Conservation (phyloP, 2,888 invertebrate genomes). For the Cosmia pyralina region DNA sequence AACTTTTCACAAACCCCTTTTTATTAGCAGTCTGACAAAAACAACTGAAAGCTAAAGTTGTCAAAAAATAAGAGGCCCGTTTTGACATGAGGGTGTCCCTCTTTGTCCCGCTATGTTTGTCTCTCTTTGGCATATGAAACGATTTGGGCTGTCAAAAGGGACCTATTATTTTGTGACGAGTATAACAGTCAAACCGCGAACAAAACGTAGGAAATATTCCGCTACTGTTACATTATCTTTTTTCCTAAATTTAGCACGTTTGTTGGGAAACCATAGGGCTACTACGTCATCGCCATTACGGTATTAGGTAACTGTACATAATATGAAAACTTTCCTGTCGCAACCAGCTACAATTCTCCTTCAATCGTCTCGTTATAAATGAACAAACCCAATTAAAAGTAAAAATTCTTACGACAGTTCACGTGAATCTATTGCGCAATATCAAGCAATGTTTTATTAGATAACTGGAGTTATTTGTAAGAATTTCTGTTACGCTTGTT, state of each 20-base stretch:
- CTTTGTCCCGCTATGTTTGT: too few relatives aligned
- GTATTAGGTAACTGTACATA: constrained; percentile 48
- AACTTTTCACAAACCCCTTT: constrained; percentile 24
- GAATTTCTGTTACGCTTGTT: constrained; percentile 67
- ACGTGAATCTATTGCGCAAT: constrained; percentile 73
- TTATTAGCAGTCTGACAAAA: constrained; percentile 15
- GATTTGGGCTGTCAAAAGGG: too few relatives aligned
- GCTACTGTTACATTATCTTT: constrained; percentile 14
- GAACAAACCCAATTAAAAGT: constrained; percentile 77
- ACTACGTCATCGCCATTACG: constrained; percentile 37
- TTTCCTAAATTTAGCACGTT: constrained; percentile 36
- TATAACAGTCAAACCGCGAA: background rate
- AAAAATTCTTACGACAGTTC: constrained; percentile 71
- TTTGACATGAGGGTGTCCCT: too few relatives aligned
- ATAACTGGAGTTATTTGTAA: constrained; percentile 63
- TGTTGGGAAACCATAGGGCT: constrained; percentile 14
- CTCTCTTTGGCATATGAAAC: too few relatives aligned
- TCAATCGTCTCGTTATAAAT: constrained; percentile 68
- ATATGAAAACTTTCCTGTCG: constrained; percentile 55
- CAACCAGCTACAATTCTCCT: constrained; percentile 67
- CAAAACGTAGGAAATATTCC: constrained; percentile 25
- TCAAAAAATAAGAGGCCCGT: too few relatives aligned
- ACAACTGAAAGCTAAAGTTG: constrained; percentile 5
- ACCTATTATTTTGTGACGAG: too few relatives aligned
- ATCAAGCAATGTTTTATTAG: constrained; percentile 60